phyloP scores from a whole-genome alignment of 2,888 invertebrate species.

The Bimastos eiseni region DNA sequence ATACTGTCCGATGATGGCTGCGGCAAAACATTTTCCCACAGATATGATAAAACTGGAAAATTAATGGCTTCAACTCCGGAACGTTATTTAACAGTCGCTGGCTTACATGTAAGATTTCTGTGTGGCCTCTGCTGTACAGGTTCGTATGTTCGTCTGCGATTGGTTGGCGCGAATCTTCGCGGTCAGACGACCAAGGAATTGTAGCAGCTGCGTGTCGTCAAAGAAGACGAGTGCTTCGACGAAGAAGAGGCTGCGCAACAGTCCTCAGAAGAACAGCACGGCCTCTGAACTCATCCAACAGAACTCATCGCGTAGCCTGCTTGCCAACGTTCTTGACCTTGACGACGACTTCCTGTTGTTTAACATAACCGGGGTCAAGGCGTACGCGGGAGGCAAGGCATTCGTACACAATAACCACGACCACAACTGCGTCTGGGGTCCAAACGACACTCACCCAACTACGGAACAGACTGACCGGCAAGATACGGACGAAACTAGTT shows the following conservation, averaged over 20 bases:
- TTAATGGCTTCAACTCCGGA: neutral
- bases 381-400: neutral
- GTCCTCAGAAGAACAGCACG: constrained; percentile 84
- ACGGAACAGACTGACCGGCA: neutral
- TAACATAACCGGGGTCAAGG: constrained; percentile 21
- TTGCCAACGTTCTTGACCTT: constrained; percentile 94
- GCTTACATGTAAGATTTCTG: neutral
- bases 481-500: neutral
- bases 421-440: neutral
- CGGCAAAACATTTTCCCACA: too few species aligned
- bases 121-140: constrained; percentile 67
- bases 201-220: neutral
- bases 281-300: constrained; percentile 84
- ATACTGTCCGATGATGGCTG: too few species aligned
- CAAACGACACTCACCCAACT: neutral
- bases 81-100: neutral
- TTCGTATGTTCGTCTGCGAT: constrained; percentile 89
- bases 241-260: constrained; percentile 71
- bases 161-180: constrained; percentile 96
- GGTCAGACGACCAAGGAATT: constrained; percentile 80
- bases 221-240: neutral
- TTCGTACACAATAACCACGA: neutral
- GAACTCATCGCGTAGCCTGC: constrained; percentile 88
- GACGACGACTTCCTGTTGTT: constrained; percentile 80
- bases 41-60: neutral